Percentiles rank a stretch among this genome's conserved stretches.
Conservation (phyloP, 2,797 vertebrate genomes). For the Bufotes viridis region DNA sequence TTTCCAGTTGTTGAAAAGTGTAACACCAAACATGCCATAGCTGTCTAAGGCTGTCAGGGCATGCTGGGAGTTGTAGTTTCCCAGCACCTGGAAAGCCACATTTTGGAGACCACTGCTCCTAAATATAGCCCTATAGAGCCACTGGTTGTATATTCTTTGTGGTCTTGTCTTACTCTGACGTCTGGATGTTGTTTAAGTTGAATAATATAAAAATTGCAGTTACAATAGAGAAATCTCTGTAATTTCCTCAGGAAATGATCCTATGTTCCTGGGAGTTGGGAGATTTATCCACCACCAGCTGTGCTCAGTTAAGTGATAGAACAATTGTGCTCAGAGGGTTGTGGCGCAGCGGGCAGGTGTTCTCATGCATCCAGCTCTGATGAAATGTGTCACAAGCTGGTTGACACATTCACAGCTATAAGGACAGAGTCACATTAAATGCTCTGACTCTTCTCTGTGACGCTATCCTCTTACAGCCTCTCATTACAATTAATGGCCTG, state of each 20-base stretch:
- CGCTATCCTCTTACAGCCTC: background rate
- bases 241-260: slow-evolving; percentile 15
- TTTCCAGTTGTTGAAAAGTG: too few relatives aligned
- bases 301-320: slow-evolving; percentile 39
- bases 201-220: background rate
- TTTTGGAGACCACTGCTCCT: too few relatives aligned
- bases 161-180: background rate
- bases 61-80: too few relatives aligned
- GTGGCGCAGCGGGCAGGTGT: slow-evolving; percentile 39
- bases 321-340: slow-evolving; percentile 32
- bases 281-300: slow-evolving; percentile 28
- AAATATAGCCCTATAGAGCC: background rate
- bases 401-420: slow-evolving; percentile 18
- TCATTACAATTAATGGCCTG: slow-evolving; percentile 8
- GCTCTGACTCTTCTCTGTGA: background rate
- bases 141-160: background rate
- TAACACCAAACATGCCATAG: too few relatives aligned
- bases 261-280: background rate
- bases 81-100: too few relatives aligned
- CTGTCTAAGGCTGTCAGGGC: too few relatives aligned
- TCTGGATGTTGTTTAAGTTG: background rate
- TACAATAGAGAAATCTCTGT: background rate
- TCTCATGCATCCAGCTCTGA: slow-evolving; percentile 34
- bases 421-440: background rate
- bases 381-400: slow-evolving; percentile 46